Base-by-base conservation (phyloP, 2,113 vertebrate genomes). In the Monarcha castaneiventris region DNA sequence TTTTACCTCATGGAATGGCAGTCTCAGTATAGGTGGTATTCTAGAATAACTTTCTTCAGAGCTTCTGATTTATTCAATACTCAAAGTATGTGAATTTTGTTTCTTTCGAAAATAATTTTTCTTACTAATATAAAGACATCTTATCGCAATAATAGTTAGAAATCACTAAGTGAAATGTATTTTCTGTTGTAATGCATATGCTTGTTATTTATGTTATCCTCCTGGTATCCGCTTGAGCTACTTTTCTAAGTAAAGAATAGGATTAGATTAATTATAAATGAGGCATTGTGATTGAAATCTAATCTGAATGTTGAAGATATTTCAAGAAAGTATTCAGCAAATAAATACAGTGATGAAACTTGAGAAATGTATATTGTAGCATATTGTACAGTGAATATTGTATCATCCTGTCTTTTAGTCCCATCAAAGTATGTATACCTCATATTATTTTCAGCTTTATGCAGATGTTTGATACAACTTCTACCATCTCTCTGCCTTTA, bases 251-350 rank as follows among this genome's bases (percentile, higher is more conserved):
- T 90, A 93, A 93, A 81, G 66, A 95, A 84, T 69, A 63, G 55
- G 35, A 73, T 91, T 96, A 93, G 94, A 84, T 95, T 17, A 94
- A 95, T 87, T 97, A 76, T 90, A 89, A 95, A 91, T 96, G 43
- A 95, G 30, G 8, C 32, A 66, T 78, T 96, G 64, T 96, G 87
- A 73, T 89, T 69, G 49, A 88, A 95, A 95, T 96, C 85, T 94
- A 83, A 93, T 97, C 54, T 94, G 64, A 68, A 94, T 81, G 23
- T 91, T 93, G 75, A 72, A 87, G 29, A 39, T 73, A 91, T 52
- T 84, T 78, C 33, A 78, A 62, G 46, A 37, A 89, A 89, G 54
- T 93, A 67, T 49, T 18, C 29, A 46, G n/a, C 23, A 87, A 78
- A 74, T 78, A 77, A 79, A 84, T 79, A 54, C 16, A 49, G 44